These are phyloP conservation scores for Andrena cerasifolii DNA, from an alignment of 1,140 invertebrate genomes.

Conservation along the genomic window DNA sequence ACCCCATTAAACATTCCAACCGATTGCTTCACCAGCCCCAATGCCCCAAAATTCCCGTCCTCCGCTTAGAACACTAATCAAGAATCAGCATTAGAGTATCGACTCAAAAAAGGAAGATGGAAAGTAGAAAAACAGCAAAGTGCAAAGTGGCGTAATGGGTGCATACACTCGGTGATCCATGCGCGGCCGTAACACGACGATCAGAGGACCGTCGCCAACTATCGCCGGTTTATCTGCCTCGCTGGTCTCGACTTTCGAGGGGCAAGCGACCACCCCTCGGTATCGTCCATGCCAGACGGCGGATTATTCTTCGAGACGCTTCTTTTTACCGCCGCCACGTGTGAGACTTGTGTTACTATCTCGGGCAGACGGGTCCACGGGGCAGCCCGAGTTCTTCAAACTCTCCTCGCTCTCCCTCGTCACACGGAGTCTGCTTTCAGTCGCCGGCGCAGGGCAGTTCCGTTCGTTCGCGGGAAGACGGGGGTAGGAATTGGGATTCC, in stretches of 20 bases:
- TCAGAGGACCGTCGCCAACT: background rate
- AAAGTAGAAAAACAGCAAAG: slow-evolving; percentile 8
- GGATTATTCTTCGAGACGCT: slow-evolving; percentile 50
- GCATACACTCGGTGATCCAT: slow-evolving; percentile 28
- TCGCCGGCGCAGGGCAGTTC: too few relatives aligned
- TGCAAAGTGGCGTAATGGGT: slow-evolving; percentile 24
- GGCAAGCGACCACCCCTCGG: slow-evolving; percentile 19
- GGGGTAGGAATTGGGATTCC: too few relatives aligned
- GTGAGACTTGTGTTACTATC: slow-evolving; percentile 66
- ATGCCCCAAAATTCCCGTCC: too few relatives aligned
- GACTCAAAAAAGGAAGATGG: too few relatives aligned
- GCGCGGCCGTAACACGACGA: slow-evolving; percentile 45
- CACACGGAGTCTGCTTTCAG: too few relatives aligned
- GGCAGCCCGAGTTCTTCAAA: too few relatives aligned
- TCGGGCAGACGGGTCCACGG: slow-evolving; percentile 56
- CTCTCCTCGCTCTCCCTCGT: too few relatives aligned
- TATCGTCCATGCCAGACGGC: slow-evolving; percentile 5
- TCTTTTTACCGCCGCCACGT: slow-evolving; percentile 60
- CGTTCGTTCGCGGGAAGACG: too few relatives aligned
- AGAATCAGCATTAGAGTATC: too few relatives aligned
- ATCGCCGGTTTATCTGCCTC: slow-evolving; percentile 13
- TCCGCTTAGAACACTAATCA: too few relatives aligned
- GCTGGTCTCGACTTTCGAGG: slow-evolving; percentile 43
- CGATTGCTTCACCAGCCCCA: too few relatives aligned
- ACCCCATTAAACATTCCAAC: too few relatives aligned